These are phyloP conservation scores for Drosophila dives DNA, from an alignment of 2,888 invertebrate genomes.

Conservation along the genomic window DNA sequence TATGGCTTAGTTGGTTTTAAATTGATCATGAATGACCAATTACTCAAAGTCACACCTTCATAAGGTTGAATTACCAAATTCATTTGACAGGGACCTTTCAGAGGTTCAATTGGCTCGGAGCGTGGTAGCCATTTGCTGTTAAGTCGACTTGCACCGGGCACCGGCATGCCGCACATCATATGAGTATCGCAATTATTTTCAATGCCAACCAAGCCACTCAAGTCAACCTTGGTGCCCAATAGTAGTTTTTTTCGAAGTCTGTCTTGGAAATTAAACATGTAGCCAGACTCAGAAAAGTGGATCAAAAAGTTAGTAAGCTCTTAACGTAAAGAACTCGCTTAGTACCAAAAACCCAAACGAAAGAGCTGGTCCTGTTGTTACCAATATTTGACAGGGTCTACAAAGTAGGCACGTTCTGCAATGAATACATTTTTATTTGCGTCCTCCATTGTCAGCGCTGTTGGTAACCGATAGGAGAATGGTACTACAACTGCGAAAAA, in stretches of 20 bases:
- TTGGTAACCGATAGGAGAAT: constrained; percentile 60
- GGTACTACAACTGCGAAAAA: constrained; percentile 63
- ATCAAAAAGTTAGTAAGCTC: too few species aligned
- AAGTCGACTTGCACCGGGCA: constrained; percentile 43
- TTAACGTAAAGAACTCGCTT: too few species aligned
- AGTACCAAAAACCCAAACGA: too few species aligned
- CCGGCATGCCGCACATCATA: constrained; percentile 79
- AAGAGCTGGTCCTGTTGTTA: constrained; percentile 23
- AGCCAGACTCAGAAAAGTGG: constrained; percentile 82
- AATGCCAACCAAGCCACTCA: constrained; percentile 56
- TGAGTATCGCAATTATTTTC: constrained; percentile 62
- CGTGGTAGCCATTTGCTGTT: constrained; percentile 65
- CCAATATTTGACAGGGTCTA: constrained; percentile 55
- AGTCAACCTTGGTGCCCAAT: constrained; percentile 47
- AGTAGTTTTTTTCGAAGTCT: constrained; percentile 55
- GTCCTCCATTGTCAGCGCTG: constrained; percentile 53
- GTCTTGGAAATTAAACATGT: constrained; percentile 85
- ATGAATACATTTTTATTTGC: constrained; percentile 86
- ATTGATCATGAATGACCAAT: constrained; percentile 71
- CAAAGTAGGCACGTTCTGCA: constrained; percentile 87
- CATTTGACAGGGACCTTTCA: constrained; percentile 69
- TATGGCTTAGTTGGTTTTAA: constrained; percentile 30
- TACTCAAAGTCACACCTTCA: constrained; percentile 58
- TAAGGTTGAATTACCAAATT: constrained; percentile 72
- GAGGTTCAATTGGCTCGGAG: constrained; percentile 41